Evolutionary conservation across 2,797 vertebrate species (phyloP), one percentile per base, ranked within the genome.

Genomic region (Oreochromis mossambicus): DNA sequence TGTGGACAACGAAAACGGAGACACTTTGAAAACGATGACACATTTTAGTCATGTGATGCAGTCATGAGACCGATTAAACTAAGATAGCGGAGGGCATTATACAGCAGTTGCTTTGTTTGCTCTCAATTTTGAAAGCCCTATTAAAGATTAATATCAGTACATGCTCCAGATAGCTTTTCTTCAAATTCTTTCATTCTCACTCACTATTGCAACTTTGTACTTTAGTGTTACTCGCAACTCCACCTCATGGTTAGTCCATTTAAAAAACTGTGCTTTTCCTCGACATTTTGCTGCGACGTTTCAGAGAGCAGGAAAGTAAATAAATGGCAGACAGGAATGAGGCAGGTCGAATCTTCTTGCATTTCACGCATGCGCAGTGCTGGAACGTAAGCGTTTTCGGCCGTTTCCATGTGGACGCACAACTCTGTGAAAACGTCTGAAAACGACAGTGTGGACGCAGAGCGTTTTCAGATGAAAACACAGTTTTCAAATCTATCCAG

Each of bases 1-100:
- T 58, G 15, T 32, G 26, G 26, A 58, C 55, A 32, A 14, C 0
- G 0, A 56, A 56, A 56, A 56, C 3, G 0, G 0, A 50, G 48
- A 50, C 48, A 8, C 19, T 50, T 8, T 48, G 6, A 46, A 46
- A 46, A 48, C 7, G 15, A 17, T 17, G 46, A 48, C 46, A 17
- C 46, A 48, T 1, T 17, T 48, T 17, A 48, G 14, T 48, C 46
- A 48, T 48, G 14, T 48, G 14, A 36, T 9, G 8, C 34, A 36
- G 34, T 34, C 34, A 34, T 8, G 34, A 8, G 34, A 34, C 8
- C 34, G 8, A 34, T 34, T 32, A 32, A 32, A 32, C 29, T 32
- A 32, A 32, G 29, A 32, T 32, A 32, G 29, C 2, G 6, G 29
- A 32, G 29, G 29, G 29, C 29, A 32, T 32, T 32, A 32, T 29